These are phyloP conservation scores for Brienomyrus longianalis DNA, from an alignment of 2,113 vertebrate genomes.

Conservation along the genomic window DNA sequence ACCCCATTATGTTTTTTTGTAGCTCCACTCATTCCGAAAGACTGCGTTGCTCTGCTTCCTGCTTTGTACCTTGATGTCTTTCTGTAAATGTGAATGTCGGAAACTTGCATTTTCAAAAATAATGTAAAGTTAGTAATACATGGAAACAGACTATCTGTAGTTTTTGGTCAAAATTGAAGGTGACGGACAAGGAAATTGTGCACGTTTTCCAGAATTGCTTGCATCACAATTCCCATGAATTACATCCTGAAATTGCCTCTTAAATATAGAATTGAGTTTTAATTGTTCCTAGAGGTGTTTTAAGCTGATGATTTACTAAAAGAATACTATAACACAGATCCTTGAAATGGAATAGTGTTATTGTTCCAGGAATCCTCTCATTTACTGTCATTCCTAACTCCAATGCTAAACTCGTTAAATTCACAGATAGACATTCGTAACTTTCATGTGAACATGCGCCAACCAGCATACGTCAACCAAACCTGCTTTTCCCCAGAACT, in stretches of 20 bases:
- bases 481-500: too few relatives aligned
- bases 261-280: background rate
- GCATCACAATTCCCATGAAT: background rate
- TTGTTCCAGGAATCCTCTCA: background rate
- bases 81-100: too few relatives aligned
- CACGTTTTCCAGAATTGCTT: background rate
- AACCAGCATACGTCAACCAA: too few relatives aligned
- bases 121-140: too few relatives aligned
- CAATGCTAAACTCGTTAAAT: background rate
- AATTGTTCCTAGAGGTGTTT: background rate
- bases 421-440: background rate
- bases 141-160: background rate
- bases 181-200: background rate
- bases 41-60: background rate
- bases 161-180: background rate
- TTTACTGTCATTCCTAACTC: background rate
- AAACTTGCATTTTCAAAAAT: too few relatives aligned
- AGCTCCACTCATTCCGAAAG: background rate
- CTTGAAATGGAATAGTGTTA: background rate
- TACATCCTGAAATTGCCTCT: background rate
- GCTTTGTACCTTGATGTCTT: background rate
- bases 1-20: background rate
- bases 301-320: background rate
- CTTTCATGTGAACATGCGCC: too few relatives aligned
- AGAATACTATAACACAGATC: background rate